These are phyloP conservation scores for Ovis canadensis DNA, from an alignment of 2,113 vertebrate species.

Conservation along the genomic window DNA sequence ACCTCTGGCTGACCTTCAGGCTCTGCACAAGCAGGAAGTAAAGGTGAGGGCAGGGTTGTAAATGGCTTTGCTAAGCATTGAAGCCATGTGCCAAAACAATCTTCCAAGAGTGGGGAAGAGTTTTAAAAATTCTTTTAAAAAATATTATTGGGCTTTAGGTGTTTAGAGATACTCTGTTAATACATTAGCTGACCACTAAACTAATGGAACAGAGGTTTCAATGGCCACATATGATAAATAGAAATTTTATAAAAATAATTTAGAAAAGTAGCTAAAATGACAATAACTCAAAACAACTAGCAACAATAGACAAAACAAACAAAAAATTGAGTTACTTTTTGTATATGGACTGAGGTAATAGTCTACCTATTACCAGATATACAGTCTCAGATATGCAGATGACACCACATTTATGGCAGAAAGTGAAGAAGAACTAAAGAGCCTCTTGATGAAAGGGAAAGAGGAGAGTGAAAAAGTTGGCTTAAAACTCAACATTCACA, in stretches of 20 bases:
- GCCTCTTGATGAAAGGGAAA: neutral
- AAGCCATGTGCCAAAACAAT: neutral
- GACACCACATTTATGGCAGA: neutral
- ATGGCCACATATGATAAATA: neutral
- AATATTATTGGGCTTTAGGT: neutral
- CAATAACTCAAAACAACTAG: neutral
- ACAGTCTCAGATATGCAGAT: neutral
- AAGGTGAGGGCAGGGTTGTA: neutral
- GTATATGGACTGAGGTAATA: neutral
- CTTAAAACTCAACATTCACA: neutral
- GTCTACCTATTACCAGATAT: neutral
- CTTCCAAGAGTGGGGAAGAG: neutral
- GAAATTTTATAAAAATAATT: neutral
- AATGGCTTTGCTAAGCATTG: neutral
- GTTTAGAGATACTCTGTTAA: neutral
- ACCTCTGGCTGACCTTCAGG: neutral
- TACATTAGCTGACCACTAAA: neutral
- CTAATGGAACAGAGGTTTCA: neutral
- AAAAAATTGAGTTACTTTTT: neutral
- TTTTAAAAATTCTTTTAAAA: neutral
- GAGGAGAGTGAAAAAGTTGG: neutral
- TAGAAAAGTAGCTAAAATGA: conserved; percentile 1
- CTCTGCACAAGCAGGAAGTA: neutral
- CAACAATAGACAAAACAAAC: neutral
- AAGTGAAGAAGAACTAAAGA: neutral